phyloP scores from a whole-genome alignment of 1,140 invertebrate species.

The Dendrolimus kikuchii region DNA sequence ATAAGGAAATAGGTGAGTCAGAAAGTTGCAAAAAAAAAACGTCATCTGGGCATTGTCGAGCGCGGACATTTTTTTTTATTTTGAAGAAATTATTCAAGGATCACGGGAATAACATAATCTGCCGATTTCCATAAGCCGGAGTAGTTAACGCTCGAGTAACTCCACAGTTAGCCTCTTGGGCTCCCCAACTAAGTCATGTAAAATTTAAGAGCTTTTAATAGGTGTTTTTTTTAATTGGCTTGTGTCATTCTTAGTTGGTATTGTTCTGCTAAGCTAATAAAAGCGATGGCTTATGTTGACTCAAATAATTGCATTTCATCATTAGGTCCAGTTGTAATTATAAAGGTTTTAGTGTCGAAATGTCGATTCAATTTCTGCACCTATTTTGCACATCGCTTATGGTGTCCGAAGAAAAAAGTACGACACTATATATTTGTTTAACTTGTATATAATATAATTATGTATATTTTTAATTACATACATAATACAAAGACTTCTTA shows the following conservation, averaged over 20 bases:
- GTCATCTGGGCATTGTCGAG: no score
- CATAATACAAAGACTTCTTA: slow-evolving; percentile 69
- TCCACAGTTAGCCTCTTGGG: no score
- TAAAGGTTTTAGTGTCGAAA: slow-evolving; percentile 33
- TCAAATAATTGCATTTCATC: not conserved
- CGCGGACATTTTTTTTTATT: no score
- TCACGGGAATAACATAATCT: no score
- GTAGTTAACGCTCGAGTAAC: no score
- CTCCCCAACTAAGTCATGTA: no score
- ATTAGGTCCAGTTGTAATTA: slow-evolving; percentile 14
- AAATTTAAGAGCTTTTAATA: no score
- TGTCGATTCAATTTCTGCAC: slow-evolving; percentile 34
- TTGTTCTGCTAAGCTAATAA: slow-evolving; percentile 4
- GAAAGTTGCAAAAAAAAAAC: no score
- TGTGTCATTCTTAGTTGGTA: slow-evolving; percentile 7
- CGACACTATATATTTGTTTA: slow-evolving; percentile 50
- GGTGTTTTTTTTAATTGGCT: slow-evolving; percentile 15
- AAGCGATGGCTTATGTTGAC: no score
- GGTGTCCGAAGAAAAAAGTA: slow-evolving; percentile 64
- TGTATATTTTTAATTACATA: slow-evolving; percentile 69
- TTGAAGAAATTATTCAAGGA: no score
- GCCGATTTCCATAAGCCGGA: no score
- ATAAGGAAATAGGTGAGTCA: no score
- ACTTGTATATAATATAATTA: slow-evolving; percentile 67
- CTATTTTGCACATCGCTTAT: slow-evolving; percentile 49